Conservation (phyloP, 2,888 invertebrate genomes). For the Agelastica alni region DNA sequence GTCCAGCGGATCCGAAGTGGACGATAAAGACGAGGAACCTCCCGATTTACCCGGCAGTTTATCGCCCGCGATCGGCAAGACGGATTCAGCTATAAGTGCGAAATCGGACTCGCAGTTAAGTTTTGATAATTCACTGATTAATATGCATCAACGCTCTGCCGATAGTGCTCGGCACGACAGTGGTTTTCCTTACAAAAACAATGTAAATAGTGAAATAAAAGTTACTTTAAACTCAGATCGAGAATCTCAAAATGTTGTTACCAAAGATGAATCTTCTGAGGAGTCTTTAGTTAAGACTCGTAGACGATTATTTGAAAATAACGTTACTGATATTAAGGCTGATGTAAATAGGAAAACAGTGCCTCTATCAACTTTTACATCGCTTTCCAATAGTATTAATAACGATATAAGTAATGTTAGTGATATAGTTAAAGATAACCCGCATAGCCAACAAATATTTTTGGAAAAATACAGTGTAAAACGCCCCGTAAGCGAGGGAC, state of each 20-base stretch:
- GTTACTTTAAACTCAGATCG: conserved; percentile 43
- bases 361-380: conserved; percentile 29
- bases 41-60: conserved; percentile 30
- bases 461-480: background rate
- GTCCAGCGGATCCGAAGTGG: conserved; percentile 34
- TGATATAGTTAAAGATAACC: conserved; percentile 20
- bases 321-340: conserved; percentile 35
- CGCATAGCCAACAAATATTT: conserved; percentile 16
- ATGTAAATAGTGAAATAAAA: conserved; percentile 36
- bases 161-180: conserved; percentile 40
- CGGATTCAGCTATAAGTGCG: background rate
- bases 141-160: no score
- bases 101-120: conserved; percentile 16
- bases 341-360: conserved; percentile 38
- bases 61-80: background rate
- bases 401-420: conserved; percentile 22
- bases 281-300: conserved; percentile 54
- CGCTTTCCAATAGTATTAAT: conserved; percentile 28
- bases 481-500: background rate
- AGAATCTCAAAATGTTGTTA: conserved; percentile 49
- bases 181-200: conserved; percentile 43
- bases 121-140: background rate
- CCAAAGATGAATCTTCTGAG: conserved; percentile 52
- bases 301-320: conserved; percentile 54
- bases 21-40: conserved; percentile 41